These are phyloP conservation scores for Ormyrus labotus DNA, from an alignment of 2,888 invertebrate genomes.

Conservation along the genomic window DNA sequence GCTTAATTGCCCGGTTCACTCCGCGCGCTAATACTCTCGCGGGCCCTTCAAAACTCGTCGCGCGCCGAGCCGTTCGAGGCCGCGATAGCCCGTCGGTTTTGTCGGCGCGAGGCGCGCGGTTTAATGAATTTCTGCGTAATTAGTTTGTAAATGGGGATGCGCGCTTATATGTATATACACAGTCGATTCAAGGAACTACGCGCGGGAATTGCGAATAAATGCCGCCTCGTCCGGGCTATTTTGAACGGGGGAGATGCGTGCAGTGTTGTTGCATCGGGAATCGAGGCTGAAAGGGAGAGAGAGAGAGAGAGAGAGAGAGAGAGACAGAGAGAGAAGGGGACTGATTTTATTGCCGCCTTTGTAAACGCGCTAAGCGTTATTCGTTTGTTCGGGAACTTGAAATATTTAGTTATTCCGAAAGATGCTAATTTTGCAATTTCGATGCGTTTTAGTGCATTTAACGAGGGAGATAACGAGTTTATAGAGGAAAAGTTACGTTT, in stretches of 20 bases:
- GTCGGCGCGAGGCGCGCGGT: not conserved
- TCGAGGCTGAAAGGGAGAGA: too few relatives aligned
- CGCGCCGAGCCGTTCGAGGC: not conserved
- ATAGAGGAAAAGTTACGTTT: too few relatives aligned
- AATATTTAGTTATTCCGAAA: too few relatives aligned
- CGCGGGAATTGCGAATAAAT: not conserved
- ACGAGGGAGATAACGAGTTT: too few relatives aligned
- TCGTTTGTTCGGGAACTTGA: too few relatives aligned
- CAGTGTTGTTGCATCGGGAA: too few relatives aligned
- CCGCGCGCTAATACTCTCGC: not conserved
- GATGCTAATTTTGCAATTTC: too few relatives aligned
- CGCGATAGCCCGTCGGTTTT: not conserved
- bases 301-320: too few relatives aligned
- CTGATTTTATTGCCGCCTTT: not conserved
- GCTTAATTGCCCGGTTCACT: conserved; percentile 20
- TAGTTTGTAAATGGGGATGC: too few relatives aligned
- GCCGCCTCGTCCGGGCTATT: conserved; percentile 1
- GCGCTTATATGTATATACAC: too few relatives aligned
- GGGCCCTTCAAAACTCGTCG: not conserved
- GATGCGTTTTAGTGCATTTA: too few relatives aligned
- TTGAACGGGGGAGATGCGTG: not conserved
- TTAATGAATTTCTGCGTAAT: not conserved
- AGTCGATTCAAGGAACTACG: not conserved
- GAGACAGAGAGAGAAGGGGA: not conserved
- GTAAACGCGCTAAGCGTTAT: too few relatives aligned